Evolutionary conservation across 2,888 invertebrate species (phyloP).

Genomic region (Dicyrtomina minuta): DNA sequence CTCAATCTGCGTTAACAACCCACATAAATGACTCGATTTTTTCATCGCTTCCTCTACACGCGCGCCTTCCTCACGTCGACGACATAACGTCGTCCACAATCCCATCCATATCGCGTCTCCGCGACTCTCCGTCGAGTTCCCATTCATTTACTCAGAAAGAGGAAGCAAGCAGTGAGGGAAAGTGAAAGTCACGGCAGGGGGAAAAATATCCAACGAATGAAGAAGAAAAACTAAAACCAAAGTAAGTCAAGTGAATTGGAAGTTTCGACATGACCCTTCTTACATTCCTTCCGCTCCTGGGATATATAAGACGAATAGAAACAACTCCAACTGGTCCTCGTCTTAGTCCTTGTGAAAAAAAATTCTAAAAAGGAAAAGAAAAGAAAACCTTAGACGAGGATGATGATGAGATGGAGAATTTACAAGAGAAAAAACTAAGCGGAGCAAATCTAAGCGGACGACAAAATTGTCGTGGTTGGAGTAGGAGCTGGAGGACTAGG

Average conservation of each 20-base stretch:
- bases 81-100: background rate
- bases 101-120: background rate
- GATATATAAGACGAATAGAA: background rate
- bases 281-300: background rate
- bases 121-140: background rate
- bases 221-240: too few species aligned
- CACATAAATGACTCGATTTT: conserved; percentile 37
- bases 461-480: too few species aligned
- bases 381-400: background rate
- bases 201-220: background rate
- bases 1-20: conserved; percentile 43
- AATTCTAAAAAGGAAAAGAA: too few species aligned
- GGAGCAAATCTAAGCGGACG: background rate
- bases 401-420: background rate
- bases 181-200: background rate
- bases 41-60: conserved; percentile 23
- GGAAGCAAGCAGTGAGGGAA: background rate
- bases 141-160: background rate
- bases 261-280: conserved; percentile 23
- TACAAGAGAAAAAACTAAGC: too few species aligned
- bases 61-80: conserved; percentile 1
- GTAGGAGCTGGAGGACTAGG: too few species aligned
- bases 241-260: conserved; percentile 4
- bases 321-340: background rate
- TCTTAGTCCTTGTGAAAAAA: background rate